These are phyloP conservation scores for Sebastolobus alascanus DNA, from an alignment of 2,797 vertebrate species.

Conservation along the genomic window DNA sequence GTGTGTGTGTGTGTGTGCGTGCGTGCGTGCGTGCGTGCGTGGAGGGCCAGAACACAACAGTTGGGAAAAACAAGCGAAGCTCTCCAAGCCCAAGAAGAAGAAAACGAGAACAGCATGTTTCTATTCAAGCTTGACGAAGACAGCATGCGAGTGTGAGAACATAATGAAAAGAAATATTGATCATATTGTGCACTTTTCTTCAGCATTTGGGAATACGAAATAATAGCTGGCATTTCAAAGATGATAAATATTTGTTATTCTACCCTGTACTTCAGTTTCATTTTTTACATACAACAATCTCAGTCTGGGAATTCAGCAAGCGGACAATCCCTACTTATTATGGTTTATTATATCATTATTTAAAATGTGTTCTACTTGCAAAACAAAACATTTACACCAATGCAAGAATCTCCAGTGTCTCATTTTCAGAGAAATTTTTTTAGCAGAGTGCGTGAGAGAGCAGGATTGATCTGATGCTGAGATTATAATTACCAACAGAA, in stretches of 20 bases:
- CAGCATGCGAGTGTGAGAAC: neutral
- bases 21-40: neutral
- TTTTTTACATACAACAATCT: neutral
- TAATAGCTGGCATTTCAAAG: conserved; percentile 18
- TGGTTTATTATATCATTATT: conserved; percentile 27
- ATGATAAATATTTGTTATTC: conserved; percentile 17
- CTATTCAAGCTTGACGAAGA: conserved; percentile 19
- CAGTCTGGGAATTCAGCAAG: conserved; percentile 11
- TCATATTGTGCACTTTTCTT: conserved; percentile 11
- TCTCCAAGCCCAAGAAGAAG: neutral
- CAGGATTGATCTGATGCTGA: conserved; percentile 55
- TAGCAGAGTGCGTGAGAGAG: conserved; percentile 23
- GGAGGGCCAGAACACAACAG: conserved; percentile 1
- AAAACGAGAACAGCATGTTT: conserved; percentile 22
- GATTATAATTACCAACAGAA: conserved; percentile 48
- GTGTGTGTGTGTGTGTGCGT: neutral
- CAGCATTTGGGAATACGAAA: neutral
- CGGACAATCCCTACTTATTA: neutral
- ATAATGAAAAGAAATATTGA: conserved; percentile 36
- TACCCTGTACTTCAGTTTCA: neutral
- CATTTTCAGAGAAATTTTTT: conserved; percentile 20
- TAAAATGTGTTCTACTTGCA: conserved; percentile 6
- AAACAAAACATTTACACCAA: conserved; percentile 40
- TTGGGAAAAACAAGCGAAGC: conserved; percentile 19
- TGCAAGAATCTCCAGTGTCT: conserved; percentile 13